Base-by-base conservation (phyloP, 2,113 vertebrate species). In the Myocastor coypus region DNA sequence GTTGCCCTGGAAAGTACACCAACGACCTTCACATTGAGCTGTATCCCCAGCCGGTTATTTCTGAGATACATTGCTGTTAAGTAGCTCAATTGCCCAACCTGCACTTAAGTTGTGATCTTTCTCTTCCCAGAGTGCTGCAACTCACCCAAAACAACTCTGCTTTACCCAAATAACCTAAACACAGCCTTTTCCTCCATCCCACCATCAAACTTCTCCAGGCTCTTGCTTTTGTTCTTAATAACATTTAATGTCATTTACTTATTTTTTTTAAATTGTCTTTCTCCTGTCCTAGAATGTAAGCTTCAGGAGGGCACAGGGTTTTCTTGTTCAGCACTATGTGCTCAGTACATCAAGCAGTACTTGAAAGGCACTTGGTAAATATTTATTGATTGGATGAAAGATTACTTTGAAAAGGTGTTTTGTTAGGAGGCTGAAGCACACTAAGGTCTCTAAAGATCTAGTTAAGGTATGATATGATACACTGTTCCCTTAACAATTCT, bases 381-480 rank as follows among this genome's bases (percentile, higher is more conserved):
- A 93, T 83, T 88, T 94, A 22, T 42, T 86, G 78, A 69, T 68
- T 77, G 55, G 82, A 55, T 73, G 57, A 96, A 71, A 59, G 42
- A 40, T 71, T 55, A n/a, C 26, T 71, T 68, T 46, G 68, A 83
- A 78, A 83, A 86, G 59, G 64, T 64, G 30, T 83, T 87, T 69
- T 89, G 68, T 78, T 66, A 71, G 88, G 55, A 82, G 57, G 10
- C 7, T 37, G 24, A 86, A 71, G 34, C 26, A 77, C 1, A 52
- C 14, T n/a, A 7, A 20, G 63, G 34, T 83, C 46, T 96, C 37
- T 81, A 64, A 75, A 32, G 22, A 91, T 73, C 83, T 92, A 82
- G 69, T 61, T 10, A 42, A 75, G 63, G 50, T 92, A 55, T 85
- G 73, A 42, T 80, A 75, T 28, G 14, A 9, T 46, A 68, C 24